phyloP scores from a whole-genome alignment of 2,797 vertebrate genomes.

The Phrynocephalus forsythii region DNA sequence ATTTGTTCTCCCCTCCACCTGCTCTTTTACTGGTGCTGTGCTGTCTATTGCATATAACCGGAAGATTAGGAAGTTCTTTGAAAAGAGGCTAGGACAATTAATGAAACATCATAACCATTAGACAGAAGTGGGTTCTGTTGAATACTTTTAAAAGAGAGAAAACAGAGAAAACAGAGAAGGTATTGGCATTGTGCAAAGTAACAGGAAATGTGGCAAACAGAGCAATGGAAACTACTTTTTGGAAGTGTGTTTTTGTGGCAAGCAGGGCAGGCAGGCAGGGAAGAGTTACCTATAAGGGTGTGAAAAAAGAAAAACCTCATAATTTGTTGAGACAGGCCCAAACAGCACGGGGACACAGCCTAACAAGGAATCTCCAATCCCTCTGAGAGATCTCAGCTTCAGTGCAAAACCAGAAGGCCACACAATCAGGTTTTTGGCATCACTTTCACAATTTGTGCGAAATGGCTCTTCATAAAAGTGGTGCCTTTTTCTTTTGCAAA shows the following conservation, averaged over 20 bases:
- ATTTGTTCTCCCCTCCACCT: not conserved
- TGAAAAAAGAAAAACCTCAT: too few species aligned
- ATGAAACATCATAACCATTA: slow-evolving; percentile 65
- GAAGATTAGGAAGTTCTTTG: slow-evolving; percentile 36
- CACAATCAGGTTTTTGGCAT: too few species aligned
- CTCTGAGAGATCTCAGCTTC: too few species aligned
- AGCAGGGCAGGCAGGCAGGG: too few species aligned
- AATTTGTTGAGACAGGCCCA: too few species aligned
- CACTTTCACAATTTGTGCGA: too few species aligned
- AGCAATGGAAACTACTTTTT: slow-evolving; percentile 35
- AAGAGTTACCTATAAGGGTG: too few species aligned
- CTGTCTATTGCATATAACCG: slow-evolving; percentile 46
- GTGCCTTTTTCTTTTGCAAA: too few species aligned
- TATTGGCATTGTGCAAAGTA: not conserved
- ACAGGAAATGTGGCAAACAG: not conserved
- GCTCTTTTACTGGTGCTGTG: not conserved
- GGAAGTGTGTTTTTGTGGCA: not conserved
- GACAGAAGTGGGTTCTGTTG: slow-evolving; percentile 27
- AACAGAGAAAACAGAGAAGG: not conserved
- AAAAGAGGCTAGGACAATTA: slow-evolving; percentile 14
- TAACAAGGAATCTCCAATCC: too few species aligned
- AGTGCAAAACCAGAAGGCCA: too few species aligned
- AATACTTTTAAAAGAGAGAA: not conserved
- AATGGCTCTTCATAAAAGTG: too few species aligned
- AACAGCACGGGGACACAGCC: too few species aligned